A percentile compares a stretch with the other conserved stretches of the same genome.
These are phyloP conservation scores for Galemys pyrenaicus DNA, from an alignment of 2,113 vertebrate species.

Conservation along the genomic window DNA sequence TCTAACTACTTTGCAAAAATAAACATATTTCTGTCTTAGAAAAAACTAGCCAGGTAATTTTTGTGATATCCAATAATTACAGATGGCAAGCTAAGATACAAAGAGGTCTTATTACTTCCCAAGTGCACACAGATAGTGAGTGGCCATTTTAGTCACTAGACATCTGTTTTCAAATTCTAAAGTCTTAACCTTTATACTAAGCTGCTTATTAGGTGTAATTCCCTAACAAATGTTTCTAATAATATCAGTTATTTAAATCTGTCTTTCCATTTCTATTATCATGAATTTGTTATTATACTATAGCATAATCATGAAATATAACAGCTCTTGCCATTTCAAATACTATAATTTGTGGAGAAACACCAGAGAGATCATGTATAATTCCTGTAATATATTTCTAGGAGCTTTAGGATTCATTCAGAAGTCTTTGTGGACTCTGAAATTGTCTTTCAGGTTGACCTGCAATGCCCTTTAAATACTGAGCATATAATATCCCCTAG, in stretches of 20 bases:
- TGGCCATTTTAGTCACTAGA: not conserved
- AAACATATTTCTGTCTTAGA: not conserved
- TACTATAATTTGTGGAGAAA: not conserved
- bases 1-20: not conserved
- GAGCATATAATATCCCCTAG: not conserved
- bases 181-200: not conserved
- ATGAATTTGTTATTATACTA: not conserved
- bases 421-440: not conserved
- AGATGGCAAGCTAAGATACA: not conserved
- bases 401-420: not conserved
- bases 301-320: not conserved
- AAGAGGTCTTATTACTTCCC: not conserved
- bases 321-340: not conserved
- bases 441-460: not conserved
- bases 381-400: not conserved
- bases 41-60: not conserved
- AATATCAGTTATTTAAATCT: not conserved
- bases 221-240: not conserved
- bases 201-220: not conserved
- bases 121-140: not conserved
- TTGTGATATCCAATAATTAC: not conserved
- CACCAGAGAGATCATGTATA: not conserved
- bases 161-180: not conserved
- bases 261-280: not conserved
- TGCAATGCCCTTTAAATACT: not conserved